A percentile compares a stretch with the other conserved stretches of the same genome.
Conservation (phyloP, 2,888 invertebrate species). For the Aspidapion aeneum region DNA sequence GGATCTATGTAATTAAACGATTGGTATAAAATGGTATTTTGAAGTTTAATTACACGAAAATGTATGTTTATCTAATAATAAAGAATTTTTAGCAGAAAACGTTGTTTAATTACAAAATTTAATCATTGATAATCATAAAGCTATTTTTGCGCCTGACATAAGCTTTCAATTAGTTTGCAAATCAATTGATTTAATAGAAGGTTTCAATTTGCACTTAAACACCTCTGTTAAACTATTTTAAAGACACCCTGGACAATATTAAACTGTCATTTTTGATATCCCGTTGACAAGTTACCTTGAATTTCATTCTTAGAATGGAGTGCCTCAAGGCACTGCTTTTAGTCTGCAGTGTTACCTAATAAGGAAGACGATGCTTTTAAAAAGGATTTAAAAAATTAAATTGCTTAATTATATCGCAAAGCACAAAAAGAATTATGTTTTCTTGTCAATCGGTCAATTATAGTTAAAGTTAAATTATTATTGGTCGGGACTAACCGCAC, state of each 20-base stretch:
- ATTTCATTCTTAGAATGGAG: not conserved
- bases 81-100: conserved; percentile 6
- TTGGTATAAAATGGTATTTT: conserved; percentile 17
- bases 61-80: conserved; percentile 12
- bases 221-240: not conserved
- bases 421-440: too few relatives aligned
- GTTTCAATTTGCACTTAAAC: not conserved
- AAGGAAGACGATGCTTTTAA: too few relatives aligned
- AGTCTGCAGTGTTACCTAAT: not conserved
- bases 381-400: not conserved
- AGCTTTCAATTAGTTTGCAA: conserved; percentile 8
- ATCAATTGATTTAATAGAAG: not conserved
- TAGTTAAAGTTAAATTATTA: not conserved
- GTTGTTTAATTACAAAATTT: conserved; percentile 5
- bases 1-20: conserved; percentile 21
- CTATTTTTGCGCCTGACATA: conserved; percentile 7
- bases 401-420: not conserved
- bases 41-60: conserved; percentile 16
- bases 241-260: not conserved
- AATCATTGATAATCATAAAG: conserved; percentile 14
- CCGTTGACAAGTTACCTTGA: not conserved
- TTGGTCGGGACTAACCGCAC: not conserved
- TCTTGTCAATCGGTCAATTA: not conserved
- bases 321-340: not conserved
- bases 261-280: not conserved